phyloP scores from a whole-genome alignment of 1,140 invertebrate genomes.

The Delia radicum region DNA sequence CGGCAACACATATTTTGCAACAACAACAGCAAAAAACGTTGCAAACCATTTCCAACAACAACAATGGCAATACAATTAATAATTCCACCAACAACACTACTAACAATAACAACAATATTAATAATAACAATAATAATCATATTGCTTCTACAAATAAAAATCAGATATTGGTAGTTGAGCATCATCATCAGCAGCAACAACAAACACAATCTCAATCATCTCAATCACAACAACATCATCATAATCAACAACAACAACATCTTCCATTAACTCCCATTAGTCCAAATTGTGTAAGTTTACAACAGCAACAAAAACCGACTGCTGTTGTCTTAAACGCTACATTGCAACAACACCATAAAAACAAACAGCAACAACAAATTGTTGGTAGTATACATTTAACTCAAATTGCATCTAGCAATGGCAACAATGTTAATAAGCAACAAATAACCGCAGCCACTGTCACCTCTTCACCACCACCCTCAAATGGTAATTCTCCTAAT shows the following conservation, averaged over 20 bases:
- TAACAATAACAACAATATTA: slow-evolving; percentile 38
- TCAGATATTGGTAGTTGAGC: slow-evolving; percentile 33
- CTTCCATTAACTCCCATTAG: slow-evolving; percentile 41
- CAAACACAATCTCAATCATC: slow-evolving; percentile 40
- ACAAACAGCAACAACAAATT: slow-evolving; percentile 30
- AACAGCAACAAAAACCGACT: slow-evolving; percentile 37
- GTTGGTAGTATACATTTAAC: slow-evolving; percentile 32
- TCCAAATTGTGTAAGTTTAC: slow-evolving; percentile 48
- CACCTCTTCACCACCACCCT: background rate
- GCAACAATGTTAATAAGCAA: slow-evolving; percentile 13
- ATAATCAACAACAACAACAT: slow-evolving; percentile 31
- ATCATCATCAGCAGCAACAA: slow-evolving; percentile 34
- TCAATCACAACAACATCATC: slow-evolving; percentile 30
- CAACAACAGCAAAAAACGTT: slow-evolving; percentile 12
- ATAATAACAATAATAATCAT: slow-evolving; percentile 24
- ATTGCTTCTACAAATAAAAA: slow-evolving; percentile 17
- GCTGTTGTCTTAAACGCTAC: slow-evolving; percentile 15
- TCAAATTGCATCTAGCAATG: slow-evolving; percentile 25
- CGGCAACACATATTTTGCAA: slow-evolving; percentile 11
- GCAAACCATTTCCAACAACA: slow-evolving; percentile 8
- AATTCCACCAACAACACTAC: slow-evolving; percentile 11
- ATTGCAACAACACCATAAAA: slow-evolving; percentile 33
- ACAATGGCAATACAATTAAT: background rate
- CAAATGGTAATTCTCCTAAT: background rate
- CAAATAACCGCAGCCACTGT: background rate